A percentile compares a stretch with the other conserved stretches of the same genome.
phyloP scores from a whole-genome alignment of 2,797 vertebrate species.

The Crenichthys baileyi region DNA sequence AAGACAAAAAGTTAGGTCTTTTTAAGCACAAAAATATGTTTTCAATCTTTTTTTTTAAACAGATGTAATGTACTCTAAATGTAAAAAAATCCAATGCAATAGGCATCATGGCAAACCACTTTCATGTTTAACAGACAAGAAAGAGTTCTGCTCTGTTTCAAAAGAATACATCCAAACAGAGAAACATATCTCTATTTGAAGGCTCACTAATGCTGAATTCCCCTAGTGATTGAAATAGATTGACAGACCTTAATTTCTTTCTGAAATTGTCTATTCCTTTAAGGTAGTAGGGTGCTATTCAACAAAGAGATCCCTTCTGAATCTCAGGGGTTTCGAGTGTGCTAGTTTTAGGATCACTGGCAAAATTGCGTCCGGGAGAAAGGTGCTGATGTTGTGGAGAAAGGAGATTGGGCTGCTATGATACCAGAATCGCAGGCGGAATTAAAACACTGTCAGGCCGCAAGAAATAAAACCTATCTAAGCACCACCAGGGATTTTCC shows the following conservation, averaged over 20 bases:
- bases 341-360: slow-evolving; percentile 67
- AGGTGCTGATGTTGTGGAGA: slow-evolving; percentile 71
- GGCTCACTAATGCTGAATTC: slow-evolving; percentile 30
- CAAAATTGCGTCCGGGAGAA: slow-evolving; percentile 74
- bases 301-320: slow-evolving; percentile 48
- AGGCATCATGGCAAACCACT: slow-evolving; percentile 33
- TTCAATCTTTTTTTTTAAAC: too few relatives aligned
- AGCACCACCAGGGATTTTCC: slow-evolving; percentile 65
- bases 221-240: slow-evolving; percentile 55
- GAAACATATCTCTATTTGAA: slow-evolving; percentile 49
- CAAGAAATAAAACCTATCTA: slow-evolving; percentile 66
- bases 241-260: slow-evolving; percentile 76
- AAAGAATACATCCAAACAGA: slow-evolving; percentile 18
- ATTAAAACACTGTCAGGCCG: slow-evolving; percentile 71
- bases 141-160: slow-evolving; percentile 45
- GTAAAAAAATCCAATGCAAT: background rate
- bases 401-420: slow-evolving; percentile 67
- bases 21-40: background rate
- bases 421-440: slow-evolving; percentile 67
- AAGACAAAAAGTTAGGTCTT: background rate
- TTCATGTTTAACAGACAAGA: slow-evolving; percentile 27
- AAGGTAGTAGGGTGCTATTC: slow-evolving; percentile 63
- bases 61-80: background rate
- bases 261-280: slow-evolving; percentile 55
- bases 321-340: slow-evolving; percentile 48